phyloP scores from a whole-genome alignment of 1,140 invertebrate species.

The Pachyrhynchus sulphureomaculatus region DNA sequence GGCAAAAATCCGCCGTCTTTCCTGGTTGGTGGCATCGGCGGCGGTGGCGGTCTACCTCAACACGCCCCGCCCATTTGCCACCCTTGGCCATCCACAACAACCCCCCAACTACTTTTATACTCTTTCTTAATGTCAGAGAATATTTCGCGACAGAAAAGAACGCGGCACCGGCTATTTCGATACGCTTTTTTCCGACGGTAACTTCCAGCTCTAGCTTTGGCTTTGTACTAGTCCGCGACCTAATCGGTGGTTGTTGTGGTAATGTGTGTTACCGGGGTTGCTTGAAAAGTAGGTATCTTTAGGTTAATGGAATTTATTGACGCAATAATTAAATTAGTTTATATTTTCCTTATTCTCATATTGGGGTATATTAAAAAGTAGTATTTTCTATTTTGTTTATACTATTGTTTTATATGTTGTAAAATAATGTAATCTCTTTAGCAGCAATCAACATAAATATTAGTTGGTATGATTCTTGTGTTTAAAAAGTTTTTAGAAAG shows the following conservation, averaged over 20 bases:
- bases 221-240: too few relatives aligned
- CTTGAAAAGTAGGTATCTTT: not conserved
- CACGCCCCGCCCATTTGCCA: constrained; percentile 50
- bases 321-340: too few relatives aligned
- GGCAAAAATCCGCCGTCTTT: constrained; percentile 55
- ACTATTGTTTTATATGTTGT: too few relatives aligned
- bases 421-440: too few relatives aligned
- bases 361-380: too few relatives aligned
- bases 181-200: constrained; percentile 17
- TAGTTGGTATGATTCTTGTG: too few relatives aligned
- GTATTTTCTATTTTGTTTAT: too few relatives aligned
- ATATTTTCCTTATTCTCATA: too few relatives aligned
- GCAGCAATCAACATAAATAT: too few relatives aligned
- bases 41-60: constrained; percentile 53
- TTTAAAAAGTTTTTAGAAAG: too few relatives aligned
- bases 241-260: not conserved
- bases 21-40: constrained; percentile 53
- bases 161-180: constrained; percentile 26
- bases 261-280: not conserved
- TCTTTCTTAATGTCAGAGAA: constrained; percentile 53
- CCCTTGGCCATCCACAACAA: constrained; percentile 41
- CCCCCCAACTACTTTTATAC: constrained; percentile 51
- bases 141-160: constrained; percentile 51
- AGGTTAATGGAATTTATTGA: too few relatives aligned
- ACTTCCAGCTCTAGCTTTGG: not conserved